Conservation (phyloP, 2,113 vertebrate species). For the Paedocypris sp. region DNA sequence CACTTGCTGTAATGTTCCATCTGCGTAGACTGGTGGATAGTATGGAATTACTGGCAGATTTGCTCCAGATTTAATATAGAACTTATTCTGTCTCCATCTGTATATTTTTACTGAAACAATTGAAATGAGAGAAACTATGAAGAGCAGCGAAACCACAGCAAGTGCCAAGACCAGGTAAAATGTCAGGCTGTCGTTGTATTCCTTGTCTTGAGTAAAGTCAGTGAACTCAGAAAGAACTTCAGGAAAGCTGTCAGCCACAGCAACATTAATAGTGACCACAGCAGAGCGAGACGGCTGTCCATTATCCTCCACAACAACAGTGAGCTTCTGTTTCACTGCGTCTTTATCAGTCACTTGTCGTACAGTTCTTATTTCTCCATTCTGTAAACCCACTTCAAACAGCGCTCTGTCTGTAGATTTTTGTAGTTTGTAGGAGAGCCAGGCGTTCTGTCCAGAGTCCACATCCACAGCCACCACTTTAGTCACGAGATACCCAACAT, state of each 20-base stretch:
- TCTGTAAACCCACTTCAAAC: constrained; percentile 5
- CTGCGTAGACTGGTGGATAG: constrained; percentile 30
- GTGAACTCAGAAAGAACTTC: not conserved
- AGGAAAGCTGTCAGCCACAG: constrained; percentile 1
- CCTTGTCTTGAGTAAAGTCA: not conserved
- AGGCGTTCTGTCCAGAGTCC: constrained; percentile 11
- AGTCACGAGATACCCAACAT: constrained; percentile 3
- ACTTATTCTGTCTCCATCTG: constrained; percentile 26
- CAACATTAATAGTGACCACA: not conserved
- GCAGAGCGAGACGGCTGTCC: constrained; percentile 4
- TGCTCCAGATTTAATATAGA: constrained; percentile 15
- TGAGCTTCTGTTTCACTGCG: not conserved
- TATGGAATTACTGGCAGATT: constrained; percentile 27
- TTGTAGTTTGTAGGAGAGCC: constrained; percentile 7
- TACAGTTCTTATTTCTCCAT: constrained; percentile 2
- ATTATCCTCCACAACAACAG: constrained; percentile 7
- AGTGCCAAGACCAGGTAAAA: not conserved
- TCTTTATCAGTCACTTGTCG: constrained; percentile 6
- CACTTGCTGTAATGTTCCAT: constrained; percentile 17
- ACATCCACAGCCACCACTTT: constrained; percentile 5
- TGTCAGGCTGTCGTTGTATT: not conserved
- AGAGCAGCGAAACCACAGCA: constrained; percentile 1
- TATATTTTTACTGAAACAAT: constrained; percentile 30
- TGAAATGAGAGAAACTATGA: constrained; percentile 14
- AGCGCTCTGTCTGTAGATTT: constrained; percentile 10